Evolutionary conservation across 2,797 vertebrate species (phyloP).

Genomic region (Chiroxiphia lanceolata): DNA sequence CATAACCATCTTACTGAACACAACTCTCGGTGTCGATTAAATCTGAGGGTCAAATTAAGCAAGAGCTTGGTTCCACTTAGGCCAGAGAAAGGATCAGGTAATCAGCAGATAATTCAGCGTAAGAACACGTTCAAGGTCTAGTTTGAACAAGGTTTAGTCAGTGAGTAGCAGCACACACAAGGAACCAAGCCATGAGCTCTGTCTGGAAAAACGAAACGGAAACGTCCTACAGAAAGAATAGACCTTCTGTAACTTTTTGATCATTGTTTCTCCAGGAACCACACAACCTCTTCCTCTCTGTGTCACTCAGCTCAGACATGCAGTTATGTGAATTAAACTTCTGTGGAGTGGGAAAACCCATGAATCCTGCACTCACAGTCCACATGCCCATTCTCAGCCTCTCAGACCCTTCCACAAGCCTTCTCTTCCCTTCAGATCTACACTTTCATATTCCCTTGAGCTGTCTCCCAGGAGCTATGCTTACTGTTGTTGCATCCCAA

Average conservation of each 20-base stretch:
- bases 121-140: not conserved
- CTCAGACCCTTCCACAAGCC: not conserved
- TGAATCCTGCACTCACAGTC: not conserved
- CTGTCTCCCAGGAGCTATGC: not conserved
- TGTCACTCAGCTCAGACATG: not conserved
- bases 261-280: not conserved
- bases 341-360: not conserved
- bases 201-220: not conserved
- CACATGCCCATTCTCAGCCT: not conserved
- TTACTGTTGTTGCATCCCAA: not conserved
- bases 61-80: not conserved
- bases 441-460: not conserved
- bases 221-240: not conserved
- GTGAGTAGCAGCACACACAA: not conserved
- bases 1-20: not conserved
- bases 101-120: not conserved
- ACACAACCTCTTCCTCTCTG: not conserved
- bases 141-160: not conserved
- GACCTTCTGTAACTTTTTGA: not conserved
- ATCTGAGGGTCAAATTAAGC: not conserved
- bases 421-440: not conserved
- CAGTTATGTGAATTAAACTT: not conserved
- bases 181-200: not conserved
- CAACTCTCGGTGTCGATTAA: not conserved
- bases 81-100: not conserved